These are phyloP conservation scores for Micromussa lordhowensis DNA, from an alignment of 92 coral and sea anemone species.

Conservation along the genomic window DNA sequence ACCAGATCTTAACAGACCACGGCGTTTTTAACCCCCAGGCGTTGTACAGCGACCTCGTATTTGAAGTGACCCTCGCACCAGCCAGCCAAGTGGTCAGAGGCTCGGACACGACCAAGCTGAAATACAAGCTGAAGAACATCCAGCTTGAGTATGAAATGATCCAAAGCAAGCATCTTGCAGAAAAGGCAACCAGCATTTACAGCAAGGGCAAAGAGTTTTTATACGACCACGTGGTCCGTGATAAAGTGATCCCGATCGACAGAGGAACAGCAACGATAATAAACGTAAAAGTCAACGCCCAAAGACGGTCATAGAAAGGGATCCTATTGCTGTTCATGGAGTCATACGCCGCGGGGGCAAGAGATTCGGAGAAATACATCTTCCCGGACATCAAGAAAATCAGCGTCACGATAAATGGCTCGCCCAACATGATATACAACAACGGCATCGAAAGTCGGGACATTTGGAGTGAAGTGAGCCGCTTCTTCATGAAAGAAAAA, in stretches of 20 bases:
- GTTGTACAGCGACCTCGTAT: background rate
- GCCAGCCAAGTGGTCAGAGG: slow-evolving; percentile 16
- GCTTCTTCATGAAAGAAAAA: background rate
- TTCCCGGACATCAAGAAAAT: slow-evolving; percentile 35
- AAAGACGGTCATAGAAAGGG: slow-evolving; percentile 24
- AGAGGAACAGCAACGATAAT: background rate
- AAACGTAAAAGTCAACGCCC: slow-evolving; percentile 10
- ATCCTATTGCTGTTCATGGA: slow-evolving; percentile 38
- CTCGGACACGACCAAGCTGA: background rate
- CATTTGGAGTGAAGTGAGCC: slow-evolving; percentile 11
- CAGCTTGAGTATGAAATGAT: slow-evolving; percentile 25
- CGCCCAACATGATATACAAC: slow-evolving; percentile 42
- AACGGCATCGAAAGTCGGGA: slow-evolving; percentile 6
- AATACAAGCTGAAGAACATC: slow-evolving; percentile 15
- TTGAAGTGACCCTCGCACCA: slow-evolving; percentile 20
- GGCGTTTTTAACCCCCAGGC: slow-evolving; percentile 14
- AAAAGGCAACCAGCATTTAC: background rate
- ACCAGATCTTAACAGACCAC: slow-evolving; percentile 3
- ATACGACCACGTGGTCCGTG: slow-evolving; percentile 19
- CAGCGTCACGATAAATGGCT: slow-evolving; percentile 36
- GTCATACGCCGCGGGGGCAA: slow-evolving; percentile 15
- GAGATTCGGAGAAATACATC: too few relatives aligned
- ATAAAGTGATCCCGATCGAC: background rate
- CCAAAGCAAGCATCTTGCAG: background rate
- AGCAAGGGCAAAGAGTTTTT: slow-evolving; percentile 3